These are phyloP conservation scores for Typhlichthys eigenmanni DNA, from an alignment of 2,797 vertebrate species.

Conservation along the genomic window DNA sequence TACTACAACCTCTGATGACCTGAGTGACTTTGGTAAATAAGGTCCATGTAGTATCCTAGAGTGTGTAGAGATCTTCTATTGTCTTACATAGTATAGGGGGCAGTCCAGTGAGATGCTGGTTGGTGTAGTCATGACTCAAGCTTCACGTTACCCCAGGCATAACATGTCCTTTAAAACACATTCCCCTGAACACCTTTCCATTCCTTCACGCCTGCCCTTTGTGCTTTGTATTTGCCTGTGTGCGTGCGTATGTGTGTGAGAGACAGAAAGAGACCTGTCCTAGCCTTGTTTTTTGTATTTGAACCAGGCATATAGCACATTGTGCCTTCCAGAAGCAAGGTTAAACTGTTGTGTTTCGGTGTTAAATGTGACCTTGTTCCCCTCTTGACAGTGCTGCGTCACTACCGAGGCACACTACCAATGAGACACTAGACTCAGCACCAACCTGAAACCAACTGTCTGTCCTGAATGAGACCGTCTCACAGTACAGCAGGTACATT, in stretches of 20 bases:
- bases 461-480: constrained; percentile 34
- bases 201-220: not conserved
- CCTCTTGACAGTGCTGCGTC: constrained; percentile 51
- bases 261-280: not conserved
- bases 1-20: too few relatives aligned
- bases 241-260: constrained; percentile 7
- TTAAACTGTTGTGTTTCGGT: constrained; percentile 29
- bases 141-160: not conserved
- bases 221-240: not conserved
- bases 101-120: not conserved
- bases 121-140: constrained; percentile 2
- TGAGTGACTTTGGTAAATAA: too few relatives aligned
- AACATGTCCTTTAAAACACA: not conserved
- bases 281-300: constrained; percentile 17
- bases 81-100: not conserved
- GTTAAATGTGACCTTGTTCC: constrained; percentile 54
- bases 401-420: not conserved
- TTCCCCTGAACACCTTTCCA: not conserved
- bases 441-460: constrained; percentile 21
- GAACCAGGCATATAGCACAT: not conserved
- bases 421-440: constrained; percentile 17
- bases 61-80: not conserved
- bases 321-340: not conserved
- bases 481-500: constrained; percentile 45
- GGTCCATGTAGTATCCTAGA: too few relatives aligned